Evolutionary conservation across 2,113 vertebrate genomes (phyloP).

Genomic region (Bagarius yarrelli): DNA sequence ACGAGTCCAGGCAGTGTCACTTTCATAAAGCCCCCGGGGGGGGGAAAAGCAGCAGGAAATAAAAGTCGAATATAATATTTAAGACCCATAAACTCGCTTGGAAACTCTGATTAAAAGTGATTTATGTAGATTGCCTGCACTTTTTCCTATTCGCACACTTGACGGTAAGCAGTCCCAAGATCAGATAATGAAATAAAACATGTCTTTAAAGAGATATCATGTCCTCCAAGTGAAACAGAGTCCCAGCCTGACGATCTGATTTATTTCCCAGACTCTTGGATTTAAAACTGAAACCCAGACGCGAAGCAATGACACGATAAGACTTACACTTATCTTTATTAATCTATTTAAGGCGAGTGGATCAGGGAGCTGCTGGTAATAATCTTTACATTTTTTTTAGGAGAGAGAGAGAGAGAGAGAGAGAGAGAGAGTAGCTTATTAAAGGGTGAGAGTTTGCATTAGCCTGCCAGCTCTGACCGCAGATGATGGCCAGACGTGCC

Average conservation of each 20-base stretch:
- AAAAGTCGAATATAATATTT: too few species aligned
- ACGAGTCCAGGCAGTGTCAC: too few species aligned
- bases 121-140: neutral
- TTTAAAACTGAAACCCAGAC: neutral
- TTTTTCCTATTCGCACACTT: too few species aligned
- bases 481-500: slow-evolving; percentile 8
- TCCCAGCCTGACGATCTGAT: neutral
- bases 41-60: too few species aligned
- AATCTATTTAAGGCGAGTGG: neutral
- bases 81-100: neutral
- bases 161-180: neutral
- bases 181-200: neutral
- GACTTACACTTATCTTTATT: too few species aligned
- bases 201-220: neutral
- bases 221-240: neutral
- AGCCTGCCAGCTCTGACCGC: neutral
- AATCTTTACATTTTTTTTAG: neutral
- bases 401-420: neutral
- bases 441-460: slow-evolving; percentile 10
- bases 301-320: neutral
- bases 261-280: too few species aligned
- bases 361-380: neutral
- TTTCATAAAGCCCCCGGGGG: too few species aligned
- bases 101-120: neutral
- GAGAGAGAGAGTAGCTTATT: neutral